Evolutionary conservation across 2,113 vertebrate species (phyloP).

Genomic region (Zootoca vivipara): DNA sequence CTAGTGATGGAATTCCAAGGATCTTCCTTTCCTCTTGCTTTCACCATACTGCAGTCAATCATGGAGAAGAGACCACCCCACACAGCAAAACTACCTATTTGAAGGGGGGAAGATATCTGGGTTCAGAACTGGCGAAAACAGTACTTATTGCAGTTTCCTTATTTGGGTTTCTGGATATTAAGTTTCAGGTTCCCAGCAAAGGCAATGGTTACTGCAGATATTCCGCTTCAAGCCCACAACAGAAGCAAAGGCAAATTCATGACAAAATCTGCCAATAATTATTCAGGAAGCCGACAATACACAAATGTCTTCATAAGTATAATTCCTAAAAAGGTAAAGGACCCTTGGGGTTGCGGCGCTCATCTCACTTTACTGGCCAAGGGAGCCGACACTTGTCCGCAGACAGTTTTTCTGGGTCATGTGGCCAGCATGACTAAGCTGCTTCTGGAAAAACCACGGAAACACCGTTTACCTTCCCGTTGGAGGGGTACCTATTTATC

Average conservation of each 20-base stretch:
- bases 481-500: no score
- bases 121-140: background rate
- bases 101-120: background rate
- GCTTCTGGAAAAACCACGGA: no score
- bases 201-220: background rate
- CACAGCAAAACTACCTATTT: slow-evolving; percentile 92
- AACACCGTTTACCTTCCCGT: no score
- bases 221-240: background rate
- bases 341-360: background rate
- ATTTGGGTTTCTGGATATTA: no score
- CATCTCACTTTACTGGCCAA: no score
- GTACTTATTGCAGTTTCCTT: background rate
- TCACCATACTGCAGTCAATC: slow-evolving; percentile 96
- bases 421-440: no score
- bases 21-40: slow-evolving; percentile 93
- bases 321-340: background rate
- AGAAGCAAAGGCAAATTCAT: background rate
- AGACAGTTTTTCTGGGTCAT: no score
- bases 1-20: slow-evolving; percentile 99
- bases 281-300: background rate
- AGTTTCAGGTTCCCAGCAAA: background rate
- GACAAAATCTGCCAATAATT: background rate
- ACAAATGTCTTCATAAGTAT: background rate
- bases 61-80: slow-evolving; percentile 98
- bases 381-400: no score